phyloP scores from a whole-genome alignment of 2,888 invertebrate genomes.

The Coleophora flavipennella region DNA sequence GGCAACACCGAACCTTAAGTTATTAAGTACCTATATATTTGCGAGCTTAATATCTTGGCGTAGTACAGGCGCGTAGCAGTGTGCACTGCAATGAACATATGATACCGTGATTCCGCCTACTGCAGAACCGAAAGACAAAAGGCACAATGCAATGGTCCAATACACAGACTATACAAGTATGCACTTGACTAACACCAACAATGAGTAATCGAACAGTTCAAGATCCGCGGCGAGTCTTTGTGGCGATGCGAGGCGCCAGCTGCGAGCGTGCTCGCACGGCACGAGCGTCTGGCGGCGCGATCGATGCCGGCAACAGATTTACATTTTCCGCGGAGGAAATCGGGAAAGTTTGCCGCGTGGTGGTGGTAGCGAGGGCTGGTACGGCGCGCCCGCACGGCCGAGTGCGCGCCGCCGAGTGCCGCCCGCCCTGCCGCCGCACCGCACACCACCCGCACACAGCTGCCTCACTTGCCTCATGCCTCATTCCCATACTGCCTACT shows the following conservation, averaged over 20 bases:
- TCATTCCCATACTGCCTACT: background rate
- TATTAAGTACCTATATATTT: too few species aligned
- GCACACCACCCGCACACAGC: slow-evolving; percentile 13
- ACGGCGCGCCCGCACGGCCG: slow-evolving; percentile 69
- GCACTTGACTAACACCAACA: slow-evolving; percentile 54
- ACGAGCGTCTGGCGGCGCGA: slow-evolving; percentile 56
- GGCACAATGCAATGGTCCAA: slow-evolving; percentile 67
- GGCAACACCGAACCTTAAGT: slow-evolving; percentile 64
- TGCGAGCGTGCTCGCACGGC: slow-evolving; percentile 53
- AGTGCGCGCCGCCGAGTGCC: slow-evolving; percentile 68
- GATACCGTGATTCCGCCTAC: slow-evolving; percentile 34
- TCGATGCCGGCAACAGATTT: slow-evolving; percentile 69
- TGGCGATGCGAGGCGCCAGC: slow-evolving; percentile 61
- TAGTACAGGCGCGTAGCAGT: slow-evolving; percentile 22
- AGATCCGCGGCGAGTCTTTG: slow-evolving; percentile 51
- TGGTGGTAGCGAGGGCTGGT: slow-evolving; percentile 44
- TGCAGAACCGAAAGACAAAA: slow-evolving; percentile 45
- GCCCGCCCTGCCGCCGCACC: slow-evolving; percentile 47
- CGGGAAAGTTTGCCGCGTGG: slow-evolving; percentile 69
- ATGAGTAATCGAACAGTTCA: slow-evolving; percentile 34
- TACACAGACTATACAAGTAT: slow-evolving; percentile 38
- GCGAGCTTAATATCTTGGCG: slow-evolving; percentile 45
- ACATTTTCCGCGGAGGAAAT: slow-evolving; percentile 68
- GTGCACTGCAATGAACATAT: slow-evolving; percentile 39
- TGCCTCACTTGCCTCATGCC: background rate